Percentiles rank a stretch among this genome's conserved stretches.
phyloP scores from a whole-genome alignment of 1,140 invertebrate genomes.

The Delia radicum region DNA sequence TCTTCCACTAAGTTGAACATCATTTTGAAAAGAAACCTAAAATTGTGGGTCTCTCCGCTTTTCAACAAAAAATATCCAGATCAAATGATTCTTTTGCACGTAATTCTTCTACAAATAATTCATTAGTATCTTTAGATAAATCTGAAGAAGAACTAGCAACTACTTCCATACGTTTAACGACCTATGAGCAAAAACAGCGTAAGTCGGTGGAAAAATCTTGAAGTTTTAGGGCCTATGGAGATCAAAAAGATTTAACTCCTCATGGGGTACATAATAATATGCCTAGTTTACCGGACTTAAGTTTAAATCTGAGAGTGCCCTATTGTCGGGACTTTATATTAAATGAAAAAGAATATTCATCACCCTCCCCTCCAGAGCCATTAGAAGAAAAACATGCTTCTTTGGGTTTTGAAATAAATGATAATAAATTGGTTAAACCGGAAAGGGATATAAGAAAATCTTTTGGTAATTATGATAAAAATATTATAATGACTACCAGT shows the following conservation, averaged over 20 bases:
- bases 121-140: conserved; percentile 35
- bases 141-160: conserved; percentile 39
- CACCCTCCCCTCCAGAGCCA: conserved; percentile 36
- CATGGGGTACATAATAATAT: conserved; percentile 40
- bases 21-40: conserved; percentile 54
- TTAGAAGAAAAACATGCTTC: conserved; percentile 26
- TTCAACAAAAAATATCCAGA: conserved; percentile 58
- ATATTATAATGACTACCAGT: conserved; percentile 35
- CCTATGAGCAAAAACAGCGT: conserved; percentile 50
- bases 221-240: conserved; percentile 64
- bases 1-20: conserved; percentile 32
- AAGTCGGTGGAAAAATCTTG: conserved; percentile 66
- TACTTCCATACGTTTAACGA: conserved; percentile 10
- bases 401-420: conserved; percentile 48
- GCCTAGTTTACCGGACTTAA: conserved; percentile 52
- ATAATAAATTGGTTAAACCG: conserved; percentile 42
- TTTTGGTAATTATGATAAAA: not conserved
- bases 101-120: not conserved
- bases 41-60: conserved; percentile 58
- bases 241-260: conserved; percentile 37
- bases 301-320: conserved; percentile 46
- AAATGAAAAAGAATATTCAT: not conserved
- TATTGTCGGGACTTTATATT: conserved; percentile 37
- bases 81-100: conserved; percentile 50
- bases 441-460: not conserved